Conservation (phyloP, 1,140 invertebrate genomes). For the Euura lappo region DNA sequence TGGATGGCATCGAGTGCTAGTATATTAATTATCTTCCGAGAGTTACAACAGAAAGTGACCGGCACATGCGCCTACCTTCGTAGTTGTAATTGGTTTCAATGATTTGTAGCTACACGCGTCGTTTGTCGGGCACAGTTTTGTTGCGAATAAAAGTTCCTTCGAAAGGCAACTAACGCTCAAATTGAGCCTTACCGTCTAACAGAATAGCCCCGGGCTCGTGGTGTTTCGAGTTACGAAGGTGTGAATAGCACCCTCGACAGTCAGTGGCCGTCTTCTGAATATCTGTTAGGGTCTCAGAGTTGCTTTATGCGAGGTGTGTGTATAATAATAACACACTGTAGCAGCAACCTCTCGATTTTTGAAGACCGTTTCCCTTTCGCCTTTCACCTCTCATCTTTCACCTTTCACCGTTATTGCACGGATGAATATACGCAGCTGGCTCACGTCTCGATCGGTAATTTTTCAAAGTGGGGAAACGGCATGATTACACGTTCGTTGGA, state of each 20-base stretch:
- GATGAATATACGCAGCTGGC: neutral
- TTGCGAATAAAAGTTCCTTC: neutral
- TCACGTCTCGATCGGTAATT: neutral
- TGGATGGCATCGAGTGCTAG: neutral
- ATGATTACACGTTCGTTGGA: neutral
- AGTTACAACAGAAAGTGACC: slow-evolving; percentile 3
- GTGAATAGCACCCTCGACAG: too few relatives aligned
- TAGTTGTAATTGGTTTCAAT: slow-evolving; percentile 1
- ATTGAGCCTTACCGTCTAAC: neutral
- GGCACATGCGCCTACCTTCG: neutral
- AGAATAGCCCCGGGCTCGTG: too few relatives aligned
- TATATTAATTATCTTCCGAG: slow-evolving; percentile 1
- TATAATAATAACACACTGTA: too few relatives aligned
- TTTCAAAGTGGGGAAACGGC: neutral
- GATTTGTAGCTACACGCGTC: neutral
- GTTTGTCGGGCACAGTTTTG: slow-evolving; percentile 2
- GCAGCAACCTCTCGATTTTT: too few relatives aligned
- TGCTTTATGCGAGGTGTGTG: too few relatives aligned
- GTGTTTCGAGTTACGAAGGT: too few relatives aligned
- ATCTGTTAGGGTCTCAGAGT: too few relatives aligned
- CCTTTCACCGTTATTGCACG: neutral
- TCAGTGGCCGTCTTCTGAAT: too few relatives aligned
- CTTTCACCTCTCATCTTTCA: neutral
- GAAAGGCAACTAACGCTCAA: neutral
- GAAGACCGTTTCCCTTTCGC: neutral